These are phyloP conservation scores for Ormyrus nitidulus DNA, from an alignment of 2,888 invertebrate species.

Conservation along the genomic window DNA sequence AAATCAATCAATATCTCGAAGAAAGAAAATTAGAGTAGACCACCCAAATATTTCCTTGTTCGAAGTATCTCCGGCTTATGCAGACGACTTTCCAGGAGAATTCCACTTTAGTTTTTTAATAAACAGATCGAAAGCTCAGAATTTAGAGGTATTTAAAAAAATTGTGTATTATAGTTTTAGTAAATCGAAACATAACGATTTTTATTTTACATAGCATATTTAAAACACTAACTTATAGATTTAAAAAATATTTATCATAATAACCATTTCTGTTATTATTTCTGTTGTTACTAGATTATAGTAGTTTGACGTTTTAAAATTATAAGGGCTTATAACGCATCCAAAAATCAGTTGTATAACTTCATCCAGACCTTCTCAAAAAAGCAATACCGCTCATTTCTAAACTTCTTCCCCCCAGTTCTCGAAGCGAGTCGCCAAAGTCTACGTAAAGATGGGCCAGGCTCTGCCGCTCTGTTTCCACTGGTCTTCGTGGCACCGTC, in stretches of 20 bases:
- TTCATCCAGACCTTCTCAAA: too few relatives aligned
- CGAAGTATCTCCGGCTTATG: background rate
- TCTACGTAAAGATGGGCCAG: slow-evolving; percentile 81
- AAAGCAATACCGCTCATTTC: too few relatives aligned
- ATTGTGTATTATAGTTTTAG: slow-evolving; percentile 1
- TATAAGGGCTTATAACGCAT: too few relatives aligned
- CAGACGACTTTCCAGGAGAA: slow-evolving; percentile 30
- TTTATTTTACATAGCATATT: slow-evolving; percentile 9
- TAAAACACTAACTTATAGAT: too few relatives aligned
- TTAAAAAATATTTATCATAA: too few relatives aligned
- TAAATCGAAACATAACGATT: background rate
- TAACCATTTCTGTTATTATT: too few relatives aligned
- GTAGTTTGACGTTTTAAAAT: too few relatives aligned
- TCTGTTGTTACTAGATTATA: too few relatives aligned
- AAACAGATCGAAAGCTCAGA: background rate
- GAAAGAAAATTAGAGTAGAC: too few relatives aligned
- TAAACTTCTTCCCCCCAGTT: slow-evolving; percentile 76
- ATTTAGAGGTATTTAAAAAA: background rate
- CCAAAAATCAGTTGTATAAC: too few relatives aligned
- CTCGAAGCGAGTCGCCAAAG: slow-evolving; percentile 79
- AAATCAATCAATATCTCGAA: too few relatives aligned
- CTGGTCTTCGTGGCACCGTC: slow-evolving; percentile 74
- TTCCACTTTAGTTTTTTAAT: slow-evolving; percentile 7
- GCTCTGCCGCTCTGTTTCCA: slow-evolving; percentile 83
- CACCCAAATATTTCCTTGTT: too few relatives aligned